phyloP scores from a whole-genome alignment of 2,113 vertebrate genomes.

The Sakesphorus luctuosus region DNA sequence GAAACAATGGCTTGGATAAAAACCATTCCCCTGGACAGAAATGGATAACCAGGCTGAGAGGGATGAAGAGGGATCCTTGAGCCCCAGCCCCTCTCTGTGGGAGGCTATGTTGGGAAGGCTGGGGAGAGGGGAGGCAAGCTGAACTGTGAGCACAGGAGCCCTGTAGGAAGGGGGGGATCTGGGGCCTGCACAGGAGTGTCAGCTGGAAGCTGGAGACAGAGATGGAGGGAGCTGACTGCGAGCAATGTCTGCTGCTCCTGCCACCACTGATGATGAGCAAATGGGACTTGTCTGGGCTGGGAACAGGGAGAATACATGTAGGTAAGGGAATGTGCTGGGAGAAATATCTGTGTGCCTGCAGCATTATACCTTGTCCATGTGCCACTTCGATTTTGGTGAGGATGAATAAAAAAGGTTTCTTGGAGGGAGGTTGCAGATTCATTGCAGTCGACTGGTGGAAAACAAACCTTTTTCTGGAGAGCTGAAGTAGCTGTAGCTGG shows the following conservation, averaged over 20 bases:
- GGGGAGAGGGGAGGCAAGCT: accelerated
- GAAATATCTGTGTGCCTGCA: background rate
- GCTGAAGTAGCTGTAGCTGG: background rate
- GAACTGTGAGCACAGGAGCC: accelerated
- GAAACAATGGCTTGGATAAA: slow-evolving; percentile 36
- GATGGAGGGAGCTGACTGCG: accelerated
- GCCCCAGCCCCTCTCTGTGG: background rate
- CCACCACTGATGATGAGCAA: accelerated
- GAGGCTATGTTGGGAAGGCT: background rate
- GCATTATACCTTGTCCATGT: background rate
- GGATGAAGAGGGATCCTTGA: background rate
- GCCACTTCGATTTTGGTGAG: background rate
- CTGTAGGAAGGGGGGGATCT: background rate
- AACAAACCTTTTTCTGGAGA: background rate
- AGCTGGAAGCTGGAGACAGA: accelerated
- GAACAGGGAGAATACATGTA: background rate
- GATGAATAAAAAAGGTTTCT: background rate
- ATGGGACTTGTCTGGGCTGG: background rate
- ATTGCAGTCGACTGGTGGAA: background rate
- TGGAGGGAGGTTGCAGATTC: background rate
- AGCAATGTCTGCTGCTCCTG: background rate
- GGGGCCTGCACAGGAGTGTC: background rate
- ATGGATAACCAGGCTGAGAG: background rate
- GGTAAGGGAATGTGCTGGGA: background rate
- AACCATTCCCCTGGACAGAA: background rate